Evolutionary conservation across 2,797 vertebrate species (phyloP).

Genomic region (Myotis planiceps): DNA sequence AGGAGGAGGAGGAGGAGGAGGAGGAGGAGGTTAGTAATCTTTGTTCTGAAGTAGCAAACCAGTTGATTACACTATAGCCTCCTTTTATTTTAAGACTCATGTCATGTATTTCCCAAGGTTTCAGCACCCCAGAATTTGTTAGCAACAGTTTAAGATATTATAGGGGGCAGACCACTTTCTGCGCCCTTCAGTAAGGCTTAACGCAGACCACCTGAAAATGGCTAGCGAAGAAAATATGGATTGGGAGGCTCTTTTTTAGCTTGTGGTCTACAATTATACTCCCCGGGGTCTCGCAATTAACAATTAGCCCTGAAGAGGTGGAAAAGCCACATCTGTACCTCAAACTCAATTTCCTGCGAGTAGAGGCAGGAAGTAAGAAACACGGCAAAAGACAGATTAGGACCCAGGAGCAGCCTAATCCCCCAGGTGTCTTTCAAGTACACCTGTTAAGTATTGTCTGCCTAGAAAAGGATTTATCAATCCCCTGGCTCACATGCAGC

Average conservation of each 20-base stretch:
- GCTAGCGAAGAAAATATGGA: not conserved
- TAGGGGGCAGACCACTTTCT: not conserved
- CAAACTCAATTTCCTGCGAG: slow-evolving; percentile 35
- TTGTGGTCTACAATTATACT: not conserved
- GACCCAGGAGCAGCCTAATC: slow-evolving; percentile 44
- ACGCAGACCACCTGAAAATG: not conserved
- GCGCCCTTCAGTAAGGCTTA: not conserved
- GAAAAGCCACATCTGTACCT: slow-evolving; percentile 33
- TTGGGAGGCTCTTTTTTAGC: slow-evolving; percentile 12
- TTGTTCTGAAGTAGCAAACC: not conserved
- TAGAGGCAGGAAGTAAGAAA: slow-evolving; percentile 23
- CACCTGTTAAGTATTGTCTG: not conserved
- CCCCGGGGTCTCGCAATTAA: not conserved
- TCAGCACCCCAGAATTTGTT: not conserved
- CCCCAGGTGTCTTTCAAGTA: slow-evolving; percentile 10
- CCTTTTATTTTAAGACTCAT: not conserved
- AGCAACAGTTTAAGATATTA: not conserved
- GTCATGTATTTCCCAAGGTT: not conserved
- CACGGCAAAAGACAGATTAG: slow-evolving; percentile 40
- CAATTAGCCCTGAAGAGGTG: slow-evolving; percentile 24
- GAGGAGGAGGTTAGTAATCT: not conserved
- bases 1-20: too few species aligned
- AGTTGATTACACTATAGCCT: not conserved
- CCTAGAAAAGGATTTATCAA: not conserved
- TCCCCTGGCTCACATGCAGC: slow-evolving; percentile 32